Percentiles rank a stretch among this genome's conserved stretches.
phyloP scores from a whole-genome alignment of 1,140 invertebrate species.

The Drosophila takahashii region DNA sequence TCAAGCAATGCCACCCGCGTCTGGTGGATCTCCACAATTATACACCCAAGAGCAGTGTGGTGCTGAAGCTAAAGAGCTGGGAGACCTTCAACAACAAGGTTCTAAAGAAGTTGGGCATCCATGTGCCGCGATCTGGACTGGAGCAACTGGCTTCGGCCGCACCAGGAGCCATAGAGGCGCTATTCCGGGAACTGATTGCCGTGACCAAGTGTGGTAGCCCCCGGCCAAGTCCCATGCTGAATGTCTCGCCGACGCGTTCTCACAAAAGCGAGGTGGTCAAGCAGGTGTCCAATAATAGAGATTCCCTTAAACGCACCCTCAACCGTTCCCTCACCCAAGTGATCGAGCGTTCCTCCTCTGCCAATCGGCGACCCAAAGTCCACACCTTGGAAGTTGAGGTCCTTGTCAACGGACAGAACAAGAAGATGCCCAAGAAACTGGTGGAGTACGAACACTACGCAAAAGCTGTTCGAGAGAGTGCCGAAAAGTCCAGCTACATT shows the following conservation, averaged over 20 bases:
- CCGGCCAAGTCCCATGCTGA: slow-evolving; percentile 9
- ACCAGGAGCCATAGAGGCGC: slow-evolving; percentile 87
- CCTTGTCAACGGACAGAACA: slow-evolving; percentile 27
- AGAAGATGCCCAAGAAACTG: slow-evolving; percentile 84
- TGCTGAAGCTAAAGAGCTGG: slow-evolving; percentile 91
- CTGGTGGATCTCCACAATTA: slow-evolving; percentile 91
- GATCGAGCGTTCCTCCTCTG: not conserved
- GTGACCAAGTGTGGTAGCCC: slow-evolving; percentile 45
- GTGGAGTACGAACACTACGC: slow-evolving; percentile 85
- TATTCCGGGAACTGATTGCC: slow-evolving; percentile 85
- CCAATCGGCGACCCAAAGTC: not conserved
- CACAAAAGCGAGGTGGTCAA: not conserved
- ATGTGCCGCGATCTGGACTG: slow-evolving; percentile 86
- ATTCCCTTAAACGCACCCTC: not conserved
- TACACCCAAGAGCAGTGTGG: slow-evolving; percentile 87
- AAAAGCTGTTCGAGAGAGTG: slow-evolving; percentile 81
- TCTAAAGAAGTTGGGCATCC: slow-evolving; percentile 87
- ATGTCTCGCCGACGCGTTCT: not conserved
- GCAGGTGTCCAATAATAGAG: not conserved
- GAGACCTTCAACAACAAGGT: slow-evolving; percentile 89
- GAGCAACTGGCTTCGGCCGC: slow-evolving; percentile 87
- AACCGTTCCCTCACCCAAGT: slow-evolving; percentile 1
- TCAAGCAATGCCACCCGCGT: slow-evolving; percentile 89
- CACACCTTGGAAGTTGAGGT: slow-evolving; percentile 14
- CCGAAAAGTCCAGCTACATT: slow-evolving; percentile 76